Evolutionary conservation across 2,113 vertebrate species (phyloP).

Genomic region (Corvus cornix): DNA sequence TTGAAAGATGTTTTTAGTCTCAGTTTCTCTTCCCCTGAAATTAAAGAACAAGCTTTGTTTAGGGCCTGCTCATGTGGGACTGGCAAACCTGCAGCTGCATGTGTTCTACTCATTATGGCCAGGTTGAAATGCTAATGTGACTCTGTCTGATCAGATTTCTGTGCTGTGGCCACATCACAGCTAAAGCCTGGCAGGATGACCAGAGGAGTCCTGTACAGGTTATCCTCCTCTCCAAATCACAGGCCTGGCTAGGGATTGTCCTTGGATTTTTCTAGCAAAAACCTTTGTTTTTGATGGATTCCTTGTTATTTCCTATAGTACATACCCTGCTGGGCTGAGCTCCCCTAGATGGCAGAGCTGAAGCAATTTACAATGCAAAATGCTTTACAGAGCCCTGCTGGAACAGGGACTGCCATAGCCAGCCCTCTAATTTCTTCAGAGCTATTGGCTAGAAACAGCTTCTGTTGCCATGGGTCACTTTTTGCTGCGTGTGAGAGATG

Average conservation of each 20-base stretch:
- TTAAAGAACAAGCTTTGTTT: conserved; percentile 1
- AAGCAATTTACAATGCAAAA: conserved; percentile 30
- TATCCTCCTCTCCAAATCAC: background rate
- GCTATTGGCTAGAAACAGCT: background rate
- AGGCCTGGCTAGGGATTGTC: background rate
- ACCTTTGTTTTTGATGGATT: background rate
- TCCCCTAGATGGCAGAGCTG: conserved; percentile 48
- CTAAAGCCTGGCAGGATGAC: background rate
- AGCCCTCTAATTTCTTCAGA: background rate
- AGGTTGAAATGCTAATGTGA: conserved; percentile 45
- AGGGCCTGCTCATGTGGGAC: background rate
- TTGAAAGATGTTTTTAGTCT: background rate
- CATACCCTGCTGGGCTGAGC: background rate
- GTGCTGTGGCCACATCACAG: background rate
- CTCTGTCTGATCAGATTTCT: background rate
- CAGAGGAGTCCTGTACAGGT: background rate
- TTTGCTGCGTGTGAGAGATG: background rate
- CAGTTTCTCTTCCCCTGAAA: conserved; percentile 4
- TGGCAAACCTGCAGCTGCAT: conserved; percentile 38
- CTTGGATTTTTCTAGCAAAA: background rate
- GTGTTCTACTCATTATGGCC: background rate
- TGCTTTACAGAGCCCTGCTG: background rate
- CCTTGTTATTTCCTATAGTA: background rate
- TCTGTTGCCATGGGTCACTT: background rate
- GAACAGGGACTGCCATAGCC: background rate